Evolutionary conservation across 2,797 vertebrate species (phyloP).

Genomic region (Sebastes iracundus): DNA sequence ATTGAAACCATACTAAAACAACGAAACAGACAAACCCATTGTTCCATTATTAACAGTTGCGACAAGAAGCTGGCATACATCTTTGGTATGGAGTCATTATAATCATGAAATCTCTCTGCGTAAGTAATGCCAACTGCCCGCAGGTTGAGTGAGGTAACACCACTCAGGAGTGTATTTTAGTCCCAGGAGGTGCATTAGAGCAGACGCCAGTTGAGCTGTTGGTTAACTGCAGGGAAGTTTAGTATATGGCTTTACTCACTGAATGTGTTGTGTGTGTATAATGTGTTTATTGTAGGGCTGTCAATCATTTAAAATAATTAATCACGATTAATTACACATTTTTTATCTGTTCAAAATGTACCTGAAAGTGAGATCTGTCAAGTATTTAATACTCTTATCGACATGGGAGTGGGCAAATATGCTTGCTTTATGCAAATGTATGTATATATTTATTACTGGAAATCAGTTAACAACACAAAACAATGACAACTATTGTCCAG

Average conservation of each 20-base stretch:
- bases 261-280: background rate
- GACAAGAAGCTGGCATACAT: background rate
- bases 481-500: no score
- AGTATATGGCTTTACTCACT: slow-evolving; percentile 8
- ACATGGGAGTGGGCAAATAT: no score
- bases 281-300: background rate
- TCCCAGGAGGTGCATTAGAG: slow-evolving; percentile 47
- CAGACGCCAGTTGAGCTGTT: slow-evolving; percentile 12
- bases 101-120: background rate
- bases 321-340: no score
- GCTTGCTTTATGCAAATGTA: no score
- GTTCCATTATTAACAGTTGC: background rate
- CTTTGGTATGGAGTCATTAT: background rate
- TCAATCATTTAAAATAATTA: no score
- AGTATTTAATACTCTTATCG: no score
- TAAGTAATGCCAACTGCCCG: slow-evolving; percentile 5
- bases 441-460: no score
- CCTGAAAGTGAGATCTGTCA: no score
- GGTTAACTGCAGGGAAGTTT: slow-evolving; percentile 13
- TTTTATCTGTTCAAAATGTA: no score
- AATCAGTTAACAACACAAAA: no score
- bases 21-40: background rate
- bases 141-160: slow-evolving; percentile 45
- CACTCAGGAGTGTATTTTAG: slow-evolving; percentile 45
- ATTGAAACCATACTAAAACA: slow-evolving; percentile 16